Evolutionary conservation across 2,113 vertebrate genomes (phyloP).

Genomic region (Heteronetta atricapilla): DNA sequence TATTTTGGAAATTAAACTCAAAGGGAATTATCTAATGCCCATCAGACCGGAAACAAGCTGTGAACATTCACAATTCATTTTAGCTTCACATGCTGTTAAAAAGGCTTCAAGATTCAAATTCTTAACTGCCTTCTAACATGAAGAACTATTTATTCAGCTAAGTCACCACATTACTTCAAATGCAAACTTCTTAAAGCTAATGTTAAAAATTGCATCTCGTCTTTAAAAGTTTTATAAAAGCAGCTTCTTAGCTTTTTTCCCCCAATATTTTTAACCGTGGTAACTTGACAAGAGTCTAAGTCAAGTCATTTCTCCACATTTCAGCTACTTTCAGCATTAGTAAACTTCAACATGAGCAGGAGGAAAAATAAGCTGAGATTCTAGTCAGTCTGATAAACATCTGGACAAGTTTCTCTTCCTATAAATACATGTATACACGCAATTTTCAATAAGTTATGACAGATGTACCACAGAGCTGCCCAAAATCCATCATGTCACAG

Average conservation of each 20-base stretch:
- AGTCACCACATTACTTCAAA: background rate
- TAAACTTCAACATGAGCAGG: background rate
- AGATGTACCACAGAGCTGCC: background rate
- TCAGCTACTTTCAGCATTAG: constrained; percentile 49
- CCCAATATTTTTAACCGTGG: constrained; percentile 13
- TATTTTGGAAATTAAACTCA: constrained; percentile 41
- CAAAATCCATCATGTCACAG: background rate
- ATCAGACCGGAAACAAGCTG: background rate
- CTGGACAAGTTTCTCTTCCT: background rate
- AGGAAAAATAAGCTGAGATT: background rate
- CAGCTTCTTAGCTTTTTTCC: background rate
- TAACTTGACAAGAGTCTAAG: constrained; percentile 12
- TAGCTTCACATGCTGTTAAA: background rate
- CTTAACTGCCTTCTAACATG: constrained; percentile 44
- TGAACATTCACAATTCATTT: constrained; percentile 36
- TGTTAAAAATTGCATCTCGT: background rate
- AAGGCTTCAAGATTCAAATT: constrained; percentile 17
- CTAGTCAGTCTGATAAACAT: background rate
- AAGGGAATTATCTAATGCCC: constrained; percentile 9
- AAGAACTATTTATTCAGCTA: constrained; percentile 36
- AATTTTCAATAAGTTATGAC: background rate
- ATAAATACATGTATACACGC: background rate
- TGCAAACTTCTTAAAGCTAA: constrained; percentile 11
- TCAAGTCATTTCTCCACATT: constrained; percentile 19
- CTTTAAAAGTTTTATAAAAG: background rate